These are phyloP conservation scores for Dipodomys ordii DNA, from an alignment of 2,113 vertebrate genomes.

Conservation along the genomic window DNA sequence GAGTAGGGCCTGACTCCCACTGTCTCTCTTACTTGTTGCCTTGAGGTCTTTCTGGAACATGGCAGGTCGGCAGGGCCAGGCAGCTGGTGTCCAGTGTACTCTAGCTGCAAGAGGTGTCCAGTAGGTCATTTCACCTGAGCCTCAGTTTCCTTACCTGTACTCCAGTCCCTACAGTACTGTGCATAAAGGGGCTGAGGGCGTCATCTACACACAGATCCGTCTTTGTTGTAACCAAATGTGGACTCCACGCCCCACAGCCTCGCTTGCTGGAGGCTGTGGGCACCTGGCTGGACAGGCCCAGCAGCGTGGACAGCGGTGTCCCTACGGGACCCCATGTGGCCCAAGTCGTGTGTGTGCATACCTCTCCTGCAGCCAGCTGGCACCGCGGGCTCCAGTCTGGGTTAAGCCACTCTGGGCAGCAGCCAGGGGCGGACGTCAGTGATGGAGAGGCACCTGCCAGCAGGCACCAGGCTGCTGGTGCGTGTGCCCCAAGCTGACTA, in stretches of 20 bases:
- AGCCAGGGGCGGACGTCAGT: slow-evolving; percentile 36
- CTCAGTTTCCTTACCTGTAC: slow-evolving; percentile 45
- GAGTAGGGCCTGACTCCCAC: not conserved
- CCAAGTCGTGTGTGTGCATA: not conserved
- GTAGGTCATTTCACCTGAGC: not conserved
- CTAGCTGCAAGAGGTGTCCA: not conserved
- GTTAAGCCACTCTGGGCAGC: slow-evolving; percentile 39
- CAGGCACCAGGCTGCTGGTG: not conserved
- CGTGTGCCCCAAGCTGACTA: slow-evolving; percentile 33
- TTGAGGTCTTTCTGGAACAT: not conserved
- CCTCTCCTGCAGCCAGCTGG: not conserved
- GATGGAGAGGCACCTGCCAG: slow-evolving; percentile 33
- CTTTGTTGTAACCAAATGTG: not conserved
- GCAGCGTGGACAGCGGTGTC: not conserved
- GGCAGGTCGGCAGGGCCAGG: not conserved
- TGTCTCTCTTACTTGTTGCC: not conserved
- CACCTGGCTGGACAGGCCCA: not conserved
- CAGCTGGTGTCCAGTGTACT: not conserved
- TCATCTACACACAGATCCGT: not conserved
- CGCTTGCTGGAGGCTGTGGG: not conserved
- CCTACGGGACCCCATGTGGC: too few species aligned
- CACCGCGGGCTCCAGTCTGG: not conserved
- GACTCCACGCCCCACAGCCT: not conserved
- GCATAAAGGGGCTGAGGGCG: slow-evolving; percentile 27
- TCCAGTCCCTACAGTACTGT: not conserved